These are phyloP conservation scores for Anthopleura xanthogrammica DNA, from an alignment of 92 coral and sea anemone species.

Conservation along the genomic window DNA sequence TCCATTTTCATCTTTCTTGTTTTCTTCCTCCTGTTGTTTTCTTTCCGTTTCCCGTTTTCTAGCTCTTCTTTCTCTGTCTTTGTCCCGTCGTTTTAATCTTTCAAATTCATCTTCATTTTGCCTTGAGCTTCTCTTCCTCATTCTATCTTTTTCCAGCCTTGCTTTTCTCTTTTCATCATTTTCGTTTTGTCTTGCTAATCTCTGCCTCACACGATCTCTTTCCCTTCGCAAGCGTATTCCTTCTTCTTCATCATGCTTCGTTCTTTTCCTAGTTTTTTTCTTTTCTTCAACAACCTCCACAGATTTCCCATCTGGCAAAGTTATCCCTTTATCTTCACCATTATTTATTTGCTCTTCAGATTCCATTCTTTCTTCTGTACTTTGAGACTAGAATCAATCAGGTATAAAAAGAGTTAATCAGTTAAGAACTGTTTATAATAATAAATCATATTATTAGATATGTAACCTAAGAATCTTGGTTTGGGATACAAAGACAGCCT, in stretches of 20 bases:
- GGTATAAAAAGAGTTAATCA: too few species aligned
- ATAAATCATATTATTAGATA: too few species aligned
- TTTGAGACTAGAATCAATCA: not conserved
- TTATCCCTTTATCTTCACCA: not conserved
- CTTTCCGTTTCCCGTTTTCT: constrained; percentile 16
- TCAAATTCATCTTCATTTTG: constrained; percentile 27
- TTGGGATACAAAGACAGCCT: too few species aligned
- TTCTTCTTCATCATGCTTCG: constrained; percentile 6
- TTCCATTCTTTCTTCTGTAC: not conserved
- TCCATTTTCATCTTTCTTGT: not conserved
- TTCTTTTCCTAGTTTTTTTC: not conserved
- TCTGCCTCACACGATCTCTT: constrained; percentile 21
- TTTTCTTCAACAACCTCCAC: not conserved
- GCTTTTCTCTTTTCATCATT: constrained; percentile 19
- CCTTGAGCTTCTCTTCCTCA: constrained; percentile 18
- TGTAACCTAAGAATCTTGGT: too few species aligned
- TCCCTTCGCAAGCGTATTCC: constrained; percentile 15
- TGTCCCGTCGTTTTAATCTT: constrained; percentile 24
- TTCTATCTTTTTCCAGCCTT: constrained; percentile 24
- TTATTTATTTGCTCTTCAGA: not conserved
- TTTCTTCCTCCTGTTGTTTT: not conserved
- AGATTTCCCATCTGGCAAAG: not conserved
- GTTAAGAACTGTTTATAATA: too few species aligned
- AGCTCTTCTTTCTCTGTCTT: constrained; percentile 28
- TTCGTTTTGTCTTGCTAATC: constrained; percentile 27